Evolutionary conservation across 2,113 vertebrate genomes (phyloP), one percentile per base, ranked within the genome.

Genomic region (Aramus guarauna): DNA sequence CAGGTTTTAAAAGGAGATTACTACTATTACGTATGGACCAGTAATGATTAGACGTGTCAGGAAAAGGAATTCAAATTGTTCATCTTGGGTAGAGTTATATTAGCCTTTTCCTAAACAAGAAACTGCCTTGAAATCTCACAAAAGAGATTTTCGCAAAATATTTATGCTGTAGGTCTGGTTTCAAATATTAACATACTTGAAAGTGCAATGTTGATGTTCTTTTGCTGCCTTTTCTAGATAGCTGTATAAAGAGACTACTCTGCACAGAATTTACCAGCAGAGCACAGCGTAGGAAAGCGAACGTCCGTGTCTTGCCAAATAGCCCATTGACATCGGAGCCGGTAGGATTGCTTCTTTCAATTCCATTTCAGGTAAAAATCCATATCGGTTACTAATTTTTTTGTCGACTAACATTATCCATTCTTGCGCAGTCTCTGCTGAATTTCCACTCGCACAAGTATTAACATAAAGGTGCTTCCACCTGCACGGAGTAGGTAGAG

Each of bases 241-340:
- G 48, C 45, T 29, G 24, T 11, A 23, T 16, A 71, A 56, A 56
- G n/a, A 62, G 53, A 48, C 4, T 8, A 5, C 29, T 34, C 22
- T 16, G 47, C 34, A 84, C 60, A n/a, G 63, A 66, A 48, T 22
- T 50, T 83, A 45, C n/a, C 92, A 90, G 58, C 30, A 69, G 22
- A 92, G 48, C 69, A 82, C 39, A 37, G 73, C 23, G 52, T 34
- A 87, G 30, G 18, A 52, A 48, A 68, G 50, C 17, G 37, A 64
- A 78, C 3, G 7, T 8, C 4, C 3, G 0, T 2, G 4, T 30
- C 29, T 59, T 72, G 52, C 60, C 75, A 81, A 77, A 59, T 0
- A 59, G 36, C 20, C 37, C 18, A 63, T 3, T 3, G 15, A 50
- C 5, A 5, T 8, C 32, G 10, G 47, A 59, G 36, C 29, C 5